These are phyloP conservation scores for Virgularia gustaviana DNA, from an alignment of 92 coral and sea anemone genomes.

Conservation along the genomic window DNA sequence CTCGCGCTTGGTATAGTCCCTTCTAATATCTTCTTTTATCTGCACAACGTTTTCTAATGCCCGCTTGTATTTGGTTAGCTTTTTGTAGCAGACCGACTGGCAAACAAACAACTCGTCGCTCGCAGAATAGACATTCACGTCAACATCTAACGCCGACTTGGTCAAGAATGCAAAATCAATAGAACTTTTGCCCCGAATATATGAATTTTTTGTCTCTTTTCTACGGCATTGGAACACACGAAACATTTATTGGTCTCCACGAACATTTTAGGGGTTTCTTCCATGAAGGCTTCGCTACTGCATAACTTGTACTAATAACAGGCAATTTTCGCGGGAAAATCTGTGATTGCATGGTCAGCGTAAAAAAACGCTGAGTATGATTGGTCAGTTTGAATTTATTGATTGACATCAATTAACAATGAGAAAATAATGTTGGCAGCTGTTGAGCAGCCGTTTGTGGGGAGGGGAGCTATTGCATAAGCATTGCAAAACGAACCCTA, in stretches of 20 bases:
- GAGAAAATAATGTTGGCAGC: slow-evolving; percentile 49
- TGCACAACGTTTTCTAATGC: slow-evolving; percentile 39
- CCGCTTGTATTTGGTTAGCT: slow-evolving; percentile 52
- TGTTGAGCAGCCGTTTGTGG: slow-evolving; percentile 53
- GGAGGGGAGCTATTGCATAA: slow-evolving; percentile 17
- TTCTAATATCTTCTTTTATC: slow-evolving; percentile 46
- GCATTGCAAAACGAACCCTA: background rate
- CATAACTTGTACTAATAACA: background rate
- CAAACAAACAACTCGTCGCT: slow-evolving; percentile 51
- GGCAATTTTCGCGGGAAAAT: slow-evolving; percentile 45
- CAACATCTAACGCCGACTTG: slow-evolving; percentile 42
- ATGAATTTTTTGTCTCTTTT: slow-evolving; percentile 34
- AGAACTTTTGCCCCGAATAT: slow-evolving; percentile 47
- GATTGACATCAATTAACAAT: slow-evolving; percentile 37
- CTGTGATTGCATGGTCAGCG: slow-evolving; percentile 4
- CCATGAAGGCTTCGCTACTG: too few species aligned
- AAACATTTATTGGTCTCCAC: slow-evolving; percentile 41
- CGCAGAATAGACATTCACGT: slow-evolving; percentile 45
- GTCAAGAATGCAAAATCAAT: slow-evolving; percentile 46
- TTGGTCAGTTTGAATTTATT: slow-evolving; percentile 30
- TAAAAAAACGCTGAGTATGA: background rate
- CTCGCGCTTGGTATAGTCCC: slow-evolving; percentile 37
- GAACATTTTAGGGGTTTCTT: slow-evolving; percentile 50
- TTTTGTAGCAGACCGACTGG: slow-evolving; percentile 47
- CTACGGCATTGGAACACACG: slow-evolving; percentile 39